Evolutionary conservation across 2,888 invertebrate genomes (phyloP).

Genomic region (Cryptocephalus primarius): DNA sequence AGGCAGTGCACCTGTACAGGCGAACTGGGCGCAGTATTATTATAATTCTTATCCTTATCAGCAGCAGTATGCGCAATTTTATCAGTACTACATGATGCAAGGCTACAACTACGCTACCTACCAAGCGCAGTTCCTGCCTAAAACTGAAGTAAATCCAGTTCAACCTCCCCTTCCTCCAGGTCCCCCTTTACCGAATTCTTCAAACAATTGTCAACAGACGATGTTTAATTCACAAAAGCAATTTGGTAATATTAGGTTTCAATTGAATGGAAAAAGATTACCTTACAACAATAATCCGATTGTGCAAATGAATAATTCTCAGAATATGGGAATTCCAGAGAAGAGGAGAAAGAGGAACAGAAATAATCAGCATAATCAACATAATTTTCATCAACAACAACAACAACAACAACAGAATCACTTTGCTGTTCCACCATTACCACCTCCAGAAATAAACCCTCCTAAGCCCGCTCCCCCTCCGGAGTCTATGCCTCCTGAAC

Average conservation of each 20-base stretch:
- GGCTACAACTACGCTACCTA: constrained; percentile 29
- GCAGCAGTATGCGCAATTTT: constrained; percentile 38
- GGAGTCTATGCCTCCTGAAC: constrained; percentile 43
- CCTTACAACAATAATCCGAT: constrained; percentile 32
- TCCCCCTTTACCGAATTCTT: constrained; percentile 27
- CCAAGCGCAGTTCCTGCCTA: constrained; percentile 4
- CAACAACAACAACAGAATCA: constrained; percentile 14
- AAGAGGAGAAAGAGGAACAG: constrained; percentile 69
- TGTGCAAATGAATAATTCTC: constrained; percentile 32
- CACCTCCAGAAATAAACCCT: constrained; percentile 39
- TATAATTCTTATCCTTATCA: constrained; percentile 15
- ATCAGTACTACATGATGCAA: constrained; percentile 33
- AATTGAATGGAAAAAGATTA: constrained; percentile 38
- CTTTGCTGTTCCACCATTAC: constrained; percentile 36
- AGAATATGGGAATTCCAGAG: constrained; percentile 48
- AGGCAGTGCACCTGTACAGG: constrained; percentile 6
- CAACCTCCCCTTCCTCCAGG: constrained; percentile 48
- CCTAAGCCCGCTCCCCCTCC: constrained; percentile 44
- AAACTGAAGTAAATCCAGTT: constrained; percentile 26
- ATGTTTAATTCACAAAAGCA: constrained; percentile 30
- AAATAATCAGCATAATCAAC: constrained; percentile 36
- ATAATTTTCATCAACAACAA: constrained; percentile 19
- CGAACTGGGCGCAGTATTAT: constrained; percentile 14
- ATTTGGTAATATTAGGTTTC: constrained; percentile 45
- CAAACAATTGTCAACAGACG: constrained; percentile 31